Evolutionary conservation across 2,888 invertebrate genomes (phyloP).

Genomic region (Microdon myrmicae): DNA sequence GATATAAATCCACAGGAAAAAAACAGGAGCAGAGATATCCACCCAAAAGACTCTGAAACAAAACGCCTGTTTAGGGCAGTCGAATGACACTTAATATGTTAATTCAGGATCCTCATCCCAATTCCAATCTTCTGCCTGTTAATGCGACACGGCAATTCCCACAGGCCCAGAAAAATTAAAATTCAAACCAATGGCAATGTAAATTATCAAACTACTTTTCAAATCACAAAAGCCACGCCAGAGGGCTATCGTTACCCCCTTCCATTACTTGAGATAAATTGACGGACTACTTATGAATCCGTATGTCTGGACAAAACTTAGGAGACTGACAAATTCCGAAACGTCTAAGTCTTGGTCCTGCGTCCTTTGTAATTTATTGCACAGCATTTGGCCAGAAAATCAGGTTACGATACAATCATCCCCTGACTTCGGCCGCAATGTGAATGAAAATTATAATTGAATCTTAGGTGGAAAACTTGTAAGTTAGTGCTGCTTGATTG

Average conservation of each 20-base stretch:
- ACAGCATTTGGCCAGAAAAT: conserved; percentile 44
- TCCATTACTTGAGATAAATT: neutral
- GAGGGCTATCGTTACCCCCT: too few relatives aligned
- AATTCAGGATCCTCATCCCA: conserved; percentile 43
- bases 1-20: conserved; percentile 9
- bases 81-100: conserved; percentile 44
- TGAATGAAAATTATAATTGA: conserved; percentile 53
- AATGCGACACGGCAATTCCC: conserved; percentile 41
- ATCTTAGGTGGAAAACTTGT: conserved; percentile 48
- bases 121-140: conserved; percentile 44
- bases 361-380: conserved; percentile 15
- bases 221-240: neutral
- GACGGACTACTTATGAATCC: neutral
- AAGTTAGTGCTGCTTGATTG: conserved; percentile 49
- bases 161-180: conserved; percentile 17
- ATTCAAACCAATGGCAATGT: neutral
- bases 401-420: conserved; percentile 46
- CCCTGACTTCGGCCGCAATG: conserved; percentile 17
- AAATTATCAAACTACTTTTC: conserved; percentile 1
- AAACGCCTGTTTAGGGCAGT: conserved; percentile 44
- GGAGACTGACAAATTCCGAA: conserved; percentile 37
- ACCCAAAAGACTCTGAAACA: conserved; percentile 16
- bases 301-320: conserved; percentile 3
- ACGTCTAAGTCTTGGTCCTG: conserved; percentile 33
- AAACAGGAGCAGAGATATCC: conserved; percentile 6